Evolutionary conservation across 2,888 invertebrate species (phyloP), one percentile per base, ranked within the genome.

Genomic region (Heteromyza rotundicornis): DNA sequence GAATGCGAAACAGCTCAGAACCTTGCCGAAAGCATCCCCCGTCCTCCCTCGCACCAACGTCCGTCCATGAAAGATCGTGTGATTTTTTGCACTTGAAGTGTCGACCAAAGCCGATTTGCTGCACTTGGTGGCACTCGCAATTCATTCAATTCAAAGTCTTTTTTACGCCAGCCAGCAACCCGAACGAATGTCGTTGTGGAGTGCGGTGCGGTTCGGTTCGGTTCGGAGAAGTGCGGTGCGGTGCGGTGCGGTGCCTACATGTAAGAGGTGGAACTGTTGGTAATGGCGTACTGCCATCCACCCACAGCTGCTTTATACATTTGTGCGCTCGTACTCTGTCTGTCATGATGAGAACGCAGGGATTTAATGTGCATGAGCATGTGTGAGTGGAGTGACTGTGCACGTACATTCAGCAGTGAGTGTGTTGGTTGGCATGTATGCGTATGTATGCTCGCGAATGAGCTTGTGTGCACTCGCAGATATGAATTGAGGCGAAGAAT

Each of bases 51-150:
- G 27, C 49, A 12, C 17, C 2, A 14, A 16, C 27, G 27, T n/a
- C 27, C 5, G 20, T 68, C 69, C 72, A 76, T 76, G 77, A 76
- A 73, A 74, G 76, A 74, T 78, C 74, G 73, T 74, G 70, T 70
- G 69, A 73, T 78, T 77, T 78, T 76, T 77, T 78, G 72, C 70
- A 70, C 68, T 71, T 66, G 63, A 68, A 70, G 74, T 73, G 73
- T 73, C 67, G 72, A 65, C 74, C 76, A 76, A 75, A 77, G 77
- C 74, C 74, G 75, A 78, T 77, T 78, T 77, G 70, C 49, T 54
- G 27, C 44, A 59, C 50, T 56, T 51, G 36, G 23, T n/a, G 40
- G 14, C 10, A n/a, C 40, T 40, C 40, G 40, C 10, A 51, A 49
- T 51, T 64, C 57, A 50, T 56, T 47, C 47, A 61, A 60, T 49